Evolutionary conservation across 2,113 vertebrate species (phyloP), one percentile per base, ranked within the genome.

Genomic region (Campylomormyrus numenius): DNA sequence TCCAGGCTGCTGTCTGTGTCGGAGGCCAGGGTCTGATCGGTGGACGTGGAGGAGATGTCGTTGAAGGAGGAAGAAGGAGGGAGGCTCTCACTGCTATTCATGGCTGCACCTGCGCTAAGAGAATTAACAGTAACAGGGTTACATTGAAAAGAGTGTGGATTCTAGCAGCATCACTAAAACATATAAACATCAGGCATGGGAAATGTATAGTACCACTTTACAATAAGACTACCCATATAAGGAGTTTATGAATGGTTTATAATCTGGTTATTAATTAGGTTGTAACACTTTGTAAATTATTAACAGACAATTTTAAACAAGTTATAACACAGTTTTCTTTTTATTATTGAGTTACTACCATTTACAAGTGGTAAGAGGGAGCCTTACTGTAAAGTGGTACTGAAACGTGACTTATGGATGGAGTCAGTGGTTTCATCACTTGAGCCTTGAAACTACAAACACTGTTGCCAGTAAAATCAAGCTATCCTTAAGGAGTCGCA

Each of bases 31-130:
- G 98, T 99, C 96, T 99, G 98, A 96, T 99, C 98, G 70, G 98
- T 99, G 96, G 98, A 99, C 98, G 99, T 99, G 96, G 98, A 99
- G 94, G 98, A 99, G 96, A 99, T 98, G 96, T 99, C 98, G 0
- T 99, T 99, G 96, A 98, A 98, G 89, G 98, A 99, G 91, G 98
- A 98, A 94, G 98, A 99, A 13, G 98, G 98, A 93, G 98, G 98
- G 96, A 98, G 98, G 94, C 98, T 99, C 96, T 99, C 98, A 92
- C 98, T 99, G 97, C 98, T 98, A 97, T 99, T 99, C 98, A 99
- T 96, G 97, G 98, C 98, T 99, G 98, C 98, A 99, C 98, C 98
- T 99, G 98, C 96, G 98, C 98, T 99, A 96, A 97, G 98, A 97
- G 97, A 99, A 99, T 88, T 93, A 99, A 98, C 97, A 95, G 94